phyloP scores from a whole-genome alignment of 1,140 invertebrate genomes.

The Hormaphis cornu region DNA sequence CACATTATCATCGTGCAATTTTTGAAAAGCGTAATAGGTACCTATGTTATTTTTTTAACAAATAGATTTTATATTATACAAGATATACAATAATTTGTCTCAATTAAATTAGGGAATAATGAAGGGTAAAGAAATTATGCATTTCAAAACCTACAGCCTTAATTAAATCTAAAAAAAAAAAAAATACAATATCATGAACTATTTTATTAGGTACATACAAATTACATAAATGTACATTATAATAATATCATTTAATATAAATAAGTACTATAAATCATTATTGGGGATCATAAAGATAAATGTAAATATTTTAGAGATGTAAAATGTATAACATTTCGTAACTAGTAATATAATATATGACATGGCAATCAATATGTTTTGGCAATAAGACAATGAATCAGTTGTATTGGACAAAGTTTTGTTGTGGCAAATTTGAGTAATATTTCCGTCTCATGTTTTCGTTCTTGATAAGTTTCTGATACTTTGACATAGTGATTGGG shows the following conservation, averaged over 20 bases:
- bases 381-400: not conserved
- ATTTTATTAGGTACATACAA: too few relatives aligned
- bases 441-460: slow-evolving; percentile 20
- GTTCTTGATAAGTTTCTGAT: slow-evolving; percentile 17
- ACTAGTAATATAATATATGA: not conserved
- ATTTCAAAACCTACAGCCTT: too few relatives aligned
- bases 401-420: not conserved
- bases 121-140: too few relatives aligned
- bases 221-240: slow-evolving; percentile 6
- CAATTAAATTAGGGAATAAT: too few relatives aligned
- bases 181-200: slow-evolving; percentile 1
- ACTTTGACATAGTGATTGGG: not conserved
- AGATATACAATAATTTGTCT: too few relatives aligned
- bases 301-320: slow-evolving; percentile 1
- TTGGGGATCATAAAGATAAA: not conserved
- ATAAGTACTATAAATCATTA: slow-evolving; percentile 11
- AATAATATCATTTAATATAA: too few relatives aligned
- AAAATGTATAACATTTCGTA: slow-evolving; percentile 15
- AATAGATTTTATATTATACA: too few relatives aligned
- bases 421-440: not conserved
- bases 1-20: too few relatives aligned
- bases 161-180: too few relatives aligned
- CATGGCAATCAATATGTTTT: not conserved
- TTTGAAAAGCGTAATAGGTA: too few relatives aligned
- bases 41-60: too few relatives aligned